Conservation (phyloP, 2,888 invertebrate genomes). For the Lithophane semibrunnea region DNA sequence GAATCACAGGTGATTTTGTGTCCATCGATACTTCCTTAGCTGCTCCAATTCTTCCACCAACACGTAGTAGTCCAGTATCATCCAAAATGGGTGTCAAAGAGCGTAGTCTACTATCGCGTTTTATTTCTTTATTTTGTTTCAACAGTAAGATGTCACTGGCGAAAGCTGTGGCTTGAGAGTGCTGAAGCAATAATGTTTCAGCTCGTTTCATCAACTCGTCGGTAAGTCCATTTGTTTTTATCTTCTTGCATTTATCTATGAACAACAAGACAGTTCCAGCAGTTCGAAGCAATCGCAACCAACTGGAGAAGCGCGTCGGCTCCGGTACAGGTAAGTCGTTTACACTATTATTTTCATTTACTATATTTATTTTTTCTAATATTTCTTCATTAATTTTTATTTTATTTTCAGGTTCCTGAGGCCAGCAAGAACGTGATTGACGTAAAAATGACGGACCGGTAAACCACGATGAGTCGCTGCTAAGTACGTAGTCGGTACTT, state of each 20-base stretch:
- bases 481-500: background rate
- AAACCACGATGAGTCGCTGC: constrained; percentile 7
- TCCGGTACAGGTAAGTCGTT: constrained; percentile 6
- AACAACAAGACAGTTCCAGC: constrained; percentile 2
- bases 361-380: background rate
- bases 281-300: constrained; percentile 1
- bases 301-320: background rate
- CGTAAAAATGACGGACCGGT: background rate
- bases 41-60: no score
- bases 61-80: background rate
- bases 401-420: constrained; percentile 8
- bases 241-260: constrained; percentile 10
- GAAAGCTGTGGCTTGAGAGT: background rate
- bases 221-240: background rate
- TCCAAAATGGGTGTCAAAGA: background rate
- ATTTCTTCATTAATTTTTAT: constrained; percentile 7
- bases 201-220: background rate
- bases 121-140: no score
- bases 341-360: background rate
- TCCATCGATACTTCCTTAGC: no score
- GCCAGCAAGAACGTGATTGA: constrained; percentile 1
- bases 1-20: no score
- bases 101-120: background rate
- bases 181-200: constrained; percentile 6
- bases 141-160: background rate